These are phyloP conservation scores for Neocrepidodera transversa DNA, from an alignment of 2,888 invertebrate species.

Conservation along the genomic window DNA sequence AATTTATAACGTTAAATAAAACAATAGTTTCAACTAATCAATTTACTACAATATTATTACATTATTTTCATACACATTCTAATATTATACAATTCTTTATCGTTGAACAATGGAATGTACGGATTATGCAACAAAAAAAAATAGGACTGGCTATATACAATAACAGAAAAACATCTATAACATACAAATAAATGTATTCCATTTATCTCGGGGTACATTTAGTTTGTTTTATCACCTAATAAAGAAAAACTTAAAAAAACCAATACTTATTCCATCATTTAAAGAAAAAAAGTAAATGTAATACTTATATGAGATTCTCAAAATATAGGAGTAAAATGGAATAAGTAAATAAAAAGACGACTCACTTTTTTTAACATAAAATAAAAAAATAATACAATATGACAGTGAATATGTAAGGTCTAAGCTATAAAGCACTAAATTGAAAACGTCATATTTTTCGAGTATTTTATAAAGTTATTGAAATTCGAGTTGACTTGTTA, in stretches of 20 bases:
- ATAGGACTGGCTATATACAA: neutral
- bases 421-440: neutral
- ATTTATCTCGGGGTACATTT: neutral
- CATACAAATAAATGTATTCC: neutral
- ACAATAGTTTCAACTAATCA: constrained; percentile 9
- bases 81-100: constrained; percentile 20
- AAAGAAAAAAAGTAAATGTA: neutral
- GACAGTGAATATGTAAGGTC: neutral
- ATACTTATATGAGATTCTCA: neutral
- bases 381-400: neutral
- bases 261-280: neutral
- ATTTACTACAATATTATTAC: constrained; percentile 19
- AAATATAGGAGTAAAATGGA: too few species aligned
- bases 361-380: neutral
- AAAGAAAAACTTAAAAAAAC: neutral
- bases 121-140: constrained; percentile 4
- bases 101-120: constrained; percentile 15
- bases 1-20: too few species aligned
- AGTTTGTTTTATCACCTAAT: neutral
- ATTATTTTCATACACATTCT: constrained; percentile 23
- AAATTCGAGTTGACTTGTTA: neutral
- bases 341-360: too few species aligned
- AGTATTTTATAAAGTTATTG: constrained; percentile 1
- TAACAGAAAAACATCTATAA: neutral
- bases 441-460: neutral